Evolutionary conservation across 2,888 invertebrate species (phyloP).

Genomic region (Baccha elongata): DNA sequence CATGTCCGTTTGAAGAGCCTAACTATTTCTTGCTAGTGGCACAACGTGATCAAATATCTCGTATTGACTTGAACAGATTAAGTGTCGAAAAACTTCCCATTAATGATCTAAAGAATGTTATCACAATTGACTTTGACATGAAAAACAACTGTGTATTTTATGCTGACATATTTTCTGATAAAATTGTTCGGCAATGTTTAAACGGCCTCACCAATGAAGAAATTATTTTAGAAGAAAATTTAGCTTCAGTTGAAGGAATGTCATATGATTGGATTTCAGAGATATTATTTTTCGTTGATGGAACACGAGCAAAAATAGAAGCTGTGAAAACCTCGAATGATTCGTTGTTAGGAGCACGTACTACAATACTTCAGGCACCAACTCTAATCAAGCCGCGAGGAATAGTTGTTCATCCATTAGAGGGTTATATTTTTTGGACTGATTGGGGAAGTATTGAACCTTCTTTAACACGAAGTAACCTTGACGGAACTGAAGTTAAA

Average conservation of each 20-base stretch:
- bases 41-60: slow-evolving; percentile 88
- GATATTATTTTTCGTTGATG: slow-evolving; percentile 94
- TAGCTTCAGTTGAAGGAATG: slow-evolving; percentile 93
- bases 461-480: slow-evolving; percentile 89
- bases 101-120: slow-evolving; percentile 89
- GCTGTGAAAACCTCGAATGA: slow-evolving; percentile 86
- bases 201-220: slow-evolving; percentile 87
- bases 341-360: slow-evolving; percentile 87
- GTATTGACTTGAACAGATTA: slow-evolving; percentile 86
- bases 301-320: slow-evolving; percentile 90
- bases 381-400: slow-evolving; percentile 89
- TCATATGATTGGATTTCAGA: slow-evolving; percentile 94
- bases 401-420: slow-evolving; percentile 91
- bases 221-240: slow-evolving; percentile 88
- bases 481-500: slow-evolving; percentile 89
- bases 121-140: slow-evolving; percentile 94
- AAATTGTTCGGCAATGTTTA: slow-evolving; percentile 90
- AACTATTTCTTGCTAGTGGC: slow-evolving; percentile 92
- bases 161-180: slow-evolving; percentile 92
- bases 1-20: slow-evolving; percentile 87
- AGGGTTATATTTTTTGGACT: slow-evolving; percentile 92
- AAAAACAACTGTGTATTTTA: slow-evolving; percentile 93
- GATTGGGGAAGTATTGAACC: slow-evolving; percentile 93
- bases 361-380: slow-evolving; percentile 88
- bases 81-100: slow-evolving; percentile 87